Conservation (phyloP, 2,888 invertebrate species). For the Nemotelus nigrinus region DNA sequence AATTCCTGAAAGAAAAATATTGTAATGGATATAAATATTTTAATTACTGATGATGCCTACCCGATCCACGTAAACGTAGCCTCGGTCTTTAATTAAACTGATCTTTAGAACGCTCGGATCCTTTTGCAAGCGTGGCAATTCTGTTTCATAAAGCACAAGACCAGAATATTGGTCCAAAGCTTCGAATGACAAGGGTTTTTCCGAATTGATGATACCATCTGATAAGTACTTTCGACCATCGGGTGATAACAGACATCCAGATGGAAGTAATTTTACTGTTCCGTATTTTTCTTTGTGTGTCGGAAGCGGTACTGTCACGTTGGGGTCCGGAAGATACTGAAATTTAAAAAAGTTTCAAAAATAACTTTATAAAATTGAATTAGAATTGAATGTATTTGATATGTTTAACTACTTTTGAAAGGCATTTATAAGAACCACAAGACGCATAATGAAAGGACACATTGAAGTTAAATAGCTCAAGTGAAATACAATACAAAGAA, state of each 20-base stretch:
- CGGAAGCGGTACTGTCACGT: conserved; percentile 68
- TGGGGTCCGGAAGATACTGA: conserved; percentile 70
- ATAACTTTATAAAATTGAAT: neutral
- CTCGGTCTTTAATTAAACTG: conserved; percentile 72
- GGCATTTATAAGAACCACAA: no score
- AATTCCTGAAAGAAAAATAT: conserved; percentile 53
- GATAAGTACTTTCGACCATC: conserved; percentile 59
- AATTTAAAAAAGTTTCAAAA: conserved; percentile 53
- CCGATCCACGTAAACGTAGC: conserved; percentile 74
- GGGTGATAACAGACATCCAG: conserved; percentile 65
- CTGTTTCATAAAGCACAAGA: conserved; percentile 72
- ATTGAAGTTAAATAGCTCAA: neutral
- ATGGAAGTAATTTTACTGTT: conserved; percentile 67
- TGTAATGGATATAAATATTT: neutral
- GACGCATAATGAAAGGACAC: no score
- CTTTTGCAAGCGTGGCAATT: conserved; percentile 60
- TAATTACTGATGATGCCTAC: conserved; percentile 60
- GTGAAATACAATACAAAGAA: neutral
- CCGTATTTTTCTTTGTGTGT: conserved; percentile 76
- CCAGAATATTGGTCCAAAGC: conserved; percentile 71
- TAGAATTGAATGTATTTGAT: no score
- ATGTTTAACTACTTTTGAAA: no score
- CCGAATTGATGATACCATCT: conserved; percentile 57
- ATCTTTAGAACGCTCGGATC: conserved; percentile 66
- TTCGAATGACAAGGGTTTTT: conserved; percentile 73